A percentile compares a stretch with the other conserved stretches of the same genome.
phyloP scores from a whole-genome alignment of 2,797 vertebrate genomes.

The Pseudochirops cupreus region DNA sequence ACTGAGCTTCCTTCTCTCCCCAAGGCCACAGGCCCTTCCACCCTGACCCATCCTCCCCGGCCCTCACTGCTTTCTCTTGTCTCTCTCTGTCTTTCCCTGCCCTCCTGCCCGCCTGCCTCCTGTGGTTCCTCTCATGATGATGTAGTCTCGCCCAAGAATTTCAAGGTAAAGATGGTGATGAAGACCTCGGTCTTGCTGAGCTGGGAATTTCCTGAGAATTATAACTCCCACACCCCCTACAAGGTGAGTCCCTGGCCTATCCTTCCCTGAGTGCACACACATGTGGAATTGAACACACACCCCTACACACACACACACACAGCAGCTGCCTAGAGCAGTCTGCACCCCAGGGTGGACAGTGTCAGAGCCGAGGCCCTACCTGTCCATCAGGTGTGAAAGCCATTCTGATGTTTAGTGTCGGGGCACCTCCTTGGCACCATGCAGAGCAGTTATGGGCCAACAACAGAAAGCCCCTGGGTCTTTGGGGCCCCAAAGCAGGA shows the following conservation, averaged over 20 bases:
- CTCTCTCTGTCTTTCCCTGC: conserved; percentile 57
- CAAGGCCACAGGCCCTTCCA: conserved; percentile 68
- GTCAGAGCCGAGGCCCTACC: too few species aligned
- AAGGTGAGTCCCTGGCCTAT: conserved; percentile 84
- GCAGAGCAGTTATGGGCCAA: too few species aligned
- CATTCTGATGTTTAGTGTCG: too few species aligned
- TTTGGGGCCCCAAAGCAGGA: background rate
- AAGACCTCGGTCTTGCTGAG: conserved; percentile 95
- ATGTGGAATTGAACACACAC: too few species aligned
- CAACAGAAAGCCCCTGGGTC: background rate
- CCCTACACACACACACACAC: too few species aligned
- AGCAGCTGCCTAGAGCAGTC: too few species aligned
- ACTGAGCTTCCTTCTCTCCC: conserved; percentile 78
- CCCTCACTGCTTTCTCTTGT: rapidly evolving
- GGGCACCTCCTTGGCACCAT: too few species aligned
- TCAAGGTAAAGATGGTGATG: conserved; percentile 97
- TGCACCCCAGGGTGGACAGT: too few species aligned
- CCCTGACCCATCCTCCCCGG: background rate
- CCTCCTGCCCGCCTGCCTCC: conserved; percentile 67
- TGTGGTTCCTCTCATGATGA: conserved; percentile 70
- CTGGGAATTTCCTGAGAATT: conserved; percentile 96
- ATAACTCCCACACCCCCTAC: conserved; percentile 89
- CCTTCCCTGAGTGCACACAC: too few species aligned
- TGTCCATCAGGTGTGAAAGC: too few species aligned
- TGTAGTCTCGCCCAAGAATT: conserved; percentile 98